Base-by-base conservation (phyloP, 2,888 invertebrate genomes). In the Teleogryllus oceanicus region DNA sequence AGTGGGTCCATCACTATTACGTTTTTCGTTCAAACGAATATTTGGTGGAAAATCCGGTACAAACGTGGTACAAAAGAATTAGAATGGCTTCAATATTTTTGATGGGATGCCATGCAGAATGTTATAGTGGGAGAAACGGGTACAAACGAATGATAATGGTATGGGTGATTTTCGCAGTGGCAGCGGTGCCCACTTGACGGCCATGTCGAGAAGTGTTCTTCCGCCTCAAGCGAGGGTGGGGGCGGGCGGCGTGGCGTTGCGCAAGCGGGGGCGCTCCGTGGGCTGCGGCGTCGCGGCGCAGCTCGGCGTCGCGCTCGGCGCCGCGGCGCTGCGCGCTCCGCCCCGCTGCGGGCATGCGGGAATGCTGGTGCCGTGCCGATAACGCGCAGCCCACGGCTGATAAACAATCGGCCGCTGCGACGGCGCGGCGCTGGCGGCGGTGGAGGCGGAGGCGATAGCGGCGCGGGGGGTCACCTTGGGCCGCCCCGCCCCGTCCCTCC, bases 281-380 rank as follows among this genome's bases (percentile, higher is more conserved):
- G 1, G 51, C 12, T n/a, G n/a, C n/a, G n/a, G 51, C 12, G 51
- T 16, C 11, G 51, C 51, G 51, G n/a, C 51, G 51, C 16, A 13
- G 51, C 12, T n/a, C n/a, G n/a, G 51, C 12, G 51, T 16, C 11
- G 51, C 51, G 51, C 12, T 16, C 12, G 51, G 12, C 12, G 51
- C 62, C 16, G 62, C 10, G 3, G 4, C 62, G 13, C 62, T 5
- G 10, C 13, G 16, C 37, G 37, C 37, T 37, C 37, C 37, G 37
- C 8, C 37, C 37, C 37, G 37, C 37, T 37, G 62, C 62, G 62
- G 62, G 62, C n/a, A 62, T 62, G 62, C 62, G 62, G 62, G 62
- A 62, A 62, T 62, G 62, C 62, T 62, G 62, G 62, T 62, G 62
- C 62, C 62, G 62, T 62, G 62, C 62, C 62, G 62, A 62, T 62